phyloP scores from a whole-genome alignment of 2,888 invertebrate species.

The Nephrotoma appendiculata region DNA sequence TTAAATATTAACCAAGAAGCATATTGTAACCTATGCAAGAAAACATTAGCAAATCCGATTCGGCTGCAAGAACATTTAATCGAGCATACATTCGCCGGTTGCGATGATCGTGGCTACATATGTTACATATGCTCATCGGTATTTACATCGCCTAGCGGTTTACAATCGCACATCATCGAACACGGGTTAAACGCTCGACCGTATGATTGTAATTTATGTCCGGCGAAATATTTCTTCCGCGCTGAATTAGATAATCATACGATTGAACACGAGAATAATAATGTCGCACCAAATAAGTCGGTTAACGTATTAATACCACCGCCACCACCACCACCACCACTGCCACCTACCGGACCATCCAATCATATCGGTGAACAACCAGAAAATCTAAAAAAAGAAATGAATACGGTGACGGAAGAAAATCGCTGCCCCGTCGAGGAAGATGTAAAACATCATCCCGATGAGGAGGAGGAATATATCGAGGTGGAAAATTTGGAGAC shows the following conservation, averaged over 20 bases:
- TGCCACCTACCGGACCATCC: neutral
- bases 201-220: constrained; percentile 74
- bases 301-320: neutral
- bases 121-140: constrained; percentile 82
- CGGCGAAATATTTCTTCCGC: constrained; percentile 77
- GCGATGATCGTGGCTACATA: constrained; percentile 55
- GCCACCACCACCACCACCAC: neutral
- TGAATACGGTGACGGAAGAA: neutral
- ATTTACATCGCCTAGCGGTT: constrained; percentile 67
- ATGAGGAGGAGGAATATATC: constrained; percentile 30
- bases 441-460: neutral
- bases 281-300: neutral
- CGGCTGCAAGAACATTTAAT: constrained; percentile 80
- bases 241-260: constrained; percentile 83
- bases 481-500: constrained; percentile 25
- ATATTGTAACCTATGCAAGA: constrained; percentile 63
- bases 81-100: constrained; percentile 83
- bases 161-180: constrained; percentile 69
- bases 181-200: constrained; percentile 69
- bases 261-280: constrained; percentile 37
- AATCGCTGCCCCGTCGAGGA: neutral
- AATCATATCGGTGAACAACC: neutral
- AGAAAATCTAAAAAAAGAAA: constrained; percentile 3
- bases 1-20: constrained; percentile 27
- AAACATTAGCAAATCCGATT: constrained; percentile 60